These are phyloP conservation scores for Macrochelys suwanniensis DNA, from an alignment of 2,797 vertebrate species.

Conservation along the genomic window DNA sequence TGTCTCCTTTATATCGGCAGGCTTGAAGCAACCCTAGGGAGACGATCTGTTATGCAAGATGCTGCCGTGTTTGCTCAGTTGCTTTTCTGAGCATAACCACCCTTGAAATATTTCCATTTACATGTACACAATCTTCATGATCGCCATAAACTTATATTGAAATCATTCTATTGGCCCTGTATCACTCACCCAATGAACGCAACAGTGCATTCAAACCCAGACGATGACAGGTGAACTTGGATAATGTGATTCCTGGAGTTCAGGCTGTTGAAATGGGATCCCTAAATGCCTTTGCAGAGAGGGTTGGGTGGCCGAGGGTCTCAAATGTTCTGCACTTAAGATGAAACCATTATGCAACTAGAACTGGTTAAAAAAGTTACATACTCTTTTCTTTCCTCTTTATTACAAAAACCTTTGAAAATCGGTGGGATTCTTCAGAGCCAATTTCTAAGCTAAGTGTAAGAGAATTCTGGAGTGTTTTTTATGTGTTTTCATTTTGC, in stretches of 20 bases:
- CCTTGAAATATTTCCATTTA: not conserved
- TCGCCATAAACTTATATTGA: accelerated
- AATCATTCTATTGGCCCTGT: not conserved
- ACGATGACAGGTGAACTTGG: not conserved
- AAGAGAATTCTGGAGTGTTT: not conserved
- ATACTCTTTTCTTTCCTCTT: not conserved
- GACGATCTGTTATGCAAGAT: accelerated
- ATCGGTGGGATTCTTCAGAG: not conserved
- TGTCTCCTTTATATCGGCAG: accelerated
- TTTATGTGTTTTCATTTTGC: not conserved
- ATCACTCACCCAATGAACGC: not conserved
- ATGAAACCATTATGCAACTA: not conserved
- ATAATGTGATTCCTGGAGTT: not conserved
- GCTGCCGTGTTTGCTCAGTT: not conserved
- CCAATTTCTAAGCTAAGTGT: not conserved
- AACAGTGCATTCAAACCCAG: not conserved
- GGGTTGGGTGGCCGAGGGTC: not conserved
- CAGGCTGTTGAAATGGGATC: not conserved
- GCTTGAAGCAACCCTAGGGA: not conserved
- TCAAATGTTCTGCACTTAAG: not conserved
- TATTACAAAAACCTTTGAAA: not conserved
- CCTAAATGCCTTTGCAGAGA: not conserved
- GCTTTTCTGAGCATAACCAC: not conserved
- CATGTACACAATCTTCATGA: not conserved
- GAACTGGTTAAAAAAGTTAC: not conserved